Conservation (phyloP, 2,797 vertebrate species). For the Galago senegalensis region DNA sequence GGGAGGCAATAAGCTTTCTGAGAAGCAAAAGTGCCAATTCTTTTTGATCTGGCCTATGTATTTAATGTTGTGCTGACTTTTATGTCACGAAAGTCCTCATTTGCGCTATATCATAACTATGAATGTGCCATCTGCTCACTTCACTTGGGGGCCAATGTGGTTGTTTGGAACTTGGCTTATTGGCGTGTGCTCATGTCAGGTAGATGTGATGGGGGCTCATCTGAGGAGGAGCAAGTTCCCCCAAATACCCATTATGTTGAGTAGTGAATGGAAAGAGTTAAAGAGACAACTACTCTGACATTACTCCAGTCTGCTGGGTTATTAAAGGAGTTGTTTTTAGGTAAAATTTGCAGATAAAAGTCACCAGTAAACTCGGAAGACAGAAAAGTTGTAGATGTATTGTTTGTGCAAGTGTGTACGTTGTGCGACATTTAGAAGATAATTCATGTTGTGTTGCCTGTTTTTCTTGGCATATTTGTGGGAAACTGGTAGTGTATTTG, state of each 20-base stretch:
- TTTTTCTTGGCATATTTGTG: conserved; percentile 24
- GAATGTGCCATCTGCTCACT: not conserved
- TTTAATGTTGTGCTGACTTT: conserved; percentile 2
- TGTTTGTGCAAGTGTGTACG: not conserved
- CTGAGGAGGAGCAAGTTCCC: not conserved
- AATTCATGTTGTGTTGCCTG: not conserved
- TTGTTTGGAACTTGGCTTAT: not conserved
- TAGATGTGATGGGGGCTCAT: not conserved
- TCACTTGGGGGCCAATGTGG: not conserved
- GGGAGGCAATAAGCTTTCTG: not conserved
- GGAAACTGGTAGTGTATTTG: not conserved
- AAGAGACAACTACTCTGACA: no score
- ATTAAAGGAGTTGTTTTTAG: not conserved
- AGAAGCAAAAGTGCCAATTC: not conserved
- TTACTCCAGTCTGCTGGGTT: not conserved
- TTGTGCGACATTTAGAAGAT: not conserved
- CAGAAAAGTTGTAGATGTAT: not conserved
- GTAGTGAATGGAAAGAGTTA: not conserved
- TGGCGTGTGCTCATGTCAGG: not conserved
- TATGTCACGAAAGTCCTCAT: conserved; percentile 3
- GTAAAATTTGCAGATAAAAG: not conserved
- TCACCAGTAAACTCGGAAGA: not conserved
- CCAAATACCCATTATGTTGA: fast-evolving
- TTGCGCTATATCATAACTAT: not conserved
- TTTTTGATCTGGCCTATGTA: not conserved